phyloP scores from a whole-genome alignment of 2,113 vertebrate species.

The Ramphastos sulfuratus region DNA sequence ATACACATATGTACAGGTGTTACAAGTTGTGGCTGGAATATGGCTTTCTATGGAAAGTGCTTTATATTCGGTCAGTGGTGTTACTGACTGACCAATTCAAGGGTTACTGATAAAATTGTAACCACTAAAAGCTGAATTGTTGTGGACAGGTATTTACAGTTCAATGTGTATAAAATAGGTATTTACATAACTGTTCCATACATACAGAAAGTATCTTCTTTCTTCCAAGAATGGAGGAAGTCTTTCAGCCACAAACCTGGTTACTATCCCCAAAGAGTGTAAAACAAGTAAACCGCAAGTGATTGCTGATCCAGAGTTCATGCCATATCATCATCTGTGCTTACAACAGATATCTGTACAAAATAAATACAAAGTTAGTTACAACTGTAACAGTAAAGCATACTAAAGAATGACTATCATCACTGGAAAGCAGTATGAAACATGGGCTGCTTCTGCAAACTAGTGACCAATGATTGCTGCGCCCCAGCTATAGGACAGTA shows the following conservation, averaged over 20 bases:
- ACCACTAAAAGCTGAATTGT: conserved; percentile 80
- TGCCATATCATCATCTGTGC: conserved; percentile 93
- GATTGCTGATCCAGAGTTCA: conserved; percentile 73
- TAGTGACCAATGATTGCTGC: background rate
- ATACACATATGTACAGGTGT: conserved; percentile 91
- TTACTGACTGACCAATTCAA: conserved; percentile 74
- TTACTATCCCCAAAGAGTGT: conserved; percentile 72
- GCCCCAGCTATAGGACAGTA: background rate
- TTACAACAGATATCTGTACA: conserved; percentile 94
- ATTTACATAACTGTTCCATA: conserved; percentile 74
- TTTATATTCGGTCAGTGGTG: conserved; percentile 77
- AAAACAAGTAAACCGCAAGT: conserved; percentile 65
- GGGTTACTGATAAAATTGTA: conserved; percentile 71
- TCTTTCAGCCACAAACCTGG: conserved; percentile 78
- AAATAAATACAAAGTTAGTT: background rate
- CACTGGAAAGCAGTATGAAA: background rate
- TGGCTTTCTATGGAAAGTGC: conserved; percentile 86
- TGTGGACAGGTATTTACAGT: conserved; percentile 74
- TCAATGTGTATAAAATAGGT: conserved; percentile 76
- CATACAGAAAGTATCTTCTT: conserved; percentile 71
- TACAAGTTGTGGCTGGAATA: conserved; percentile 79
- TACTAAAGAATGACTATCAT: background rate
- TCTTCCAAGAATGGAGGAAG: conserved; percentile 83
- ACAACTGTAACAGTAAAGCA: background rate
- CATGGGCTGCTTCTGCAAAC: background rate